Base-by-base conservation (phyloP, 2,797 vertebrate genomes). In the Calcarius lapponicus region DNA sequence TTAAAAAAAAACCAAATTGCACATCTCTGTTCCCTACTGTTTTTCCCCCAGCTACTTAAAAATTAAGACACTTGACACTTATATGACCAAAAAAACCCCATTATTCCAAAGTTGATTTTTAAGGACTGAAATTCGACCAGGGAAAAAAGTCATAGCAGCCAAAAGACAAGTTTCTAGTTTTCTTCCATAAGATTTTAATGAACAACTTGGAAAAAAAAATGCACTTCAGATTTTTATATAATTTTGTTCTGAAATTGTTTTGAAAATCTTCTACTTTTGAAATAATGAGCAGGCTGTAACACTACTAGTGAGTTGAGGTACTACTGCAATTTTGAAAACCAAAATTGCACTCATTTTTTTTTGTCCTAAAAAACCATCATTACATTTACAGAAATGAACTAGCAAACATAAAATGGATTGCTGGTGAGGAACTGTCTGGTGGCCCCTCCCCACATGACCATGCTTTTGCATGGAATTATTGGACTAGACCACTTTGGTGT, bases 241-340 rank as follows among this genome's bases (percentile, higher is more conserved):
- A 36, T 80, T 71, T 79, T 78, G 10, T 18, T 65, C 65, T 24
- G 1, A 75, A 79, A 38, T 69, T 43, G 3, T 67, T 64, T 19
- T 60, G 19, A 71, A 79, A 85, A 60, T 31, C n/a, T 64, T 66
- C 29, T 36, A 9, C 6, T 50, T 94, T 89, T 72, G 10, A 74
- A 88, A 80, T 74, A 90, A 56, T 42, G 24, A 89, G 48, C 45
- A 90, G 50, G 9, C 20, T 88, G 71, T 76, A 95, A 57, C 48
- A 90, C 60, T 88, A 58, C 73, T 88, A 72, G 22, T 72, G 85
- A 84, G 54, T 43, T 65, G 40, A 93, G 50, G 69, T 16, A 81
- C 18, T 58, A 45, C 16, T 78, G n/a, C 4, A 4, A 80, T 60
- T 96, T 58, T 93, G 47, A 92, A 94, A 83, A 96, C 47, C 40